A percentile compares a stretch with the other conserved stretches of the same genome.
Evolutionary conservation across 2,797 vertebrate species (phyloP).

Genomic region (Pogonophryne albipinna): DNA sequence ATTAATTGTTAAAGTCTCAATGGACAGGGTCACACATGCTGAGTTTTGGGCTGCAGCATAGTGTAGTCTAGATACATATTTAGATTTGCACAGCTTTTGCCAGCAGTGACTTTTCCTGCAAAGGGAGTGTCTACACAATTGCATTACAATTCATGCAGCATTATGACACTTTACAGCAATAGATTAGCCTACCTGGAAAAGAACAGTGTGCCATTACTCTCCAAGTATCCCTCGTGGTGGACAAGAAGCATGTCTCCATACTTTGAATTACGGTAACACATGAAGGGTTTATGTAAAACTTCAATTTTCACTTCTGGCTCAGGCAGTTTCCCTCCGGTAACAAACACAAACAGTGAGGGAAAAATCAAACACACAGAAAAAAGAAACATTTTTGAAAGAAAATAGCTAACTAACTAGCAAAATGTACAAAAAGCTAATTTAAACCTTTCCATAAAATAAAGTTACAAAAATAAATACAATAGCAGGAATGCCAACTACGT

Average conservation of each 20-base stretch:
- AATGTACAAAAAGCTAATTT: background rate
- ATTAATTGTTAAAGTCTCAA: constrained; percentile 3
- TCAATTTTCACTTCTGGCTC: constrained; percentile 94
- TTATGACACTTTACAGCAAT: background rate
- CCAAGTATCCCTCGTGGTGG: constrained; percentile 93
- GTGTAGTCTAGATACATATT: background rate
- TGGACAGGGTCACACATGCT: background rate
- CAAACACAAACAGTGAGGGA: constrained; percentile 71
- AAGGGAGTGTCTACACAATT: background rate
- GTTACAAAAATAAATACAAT: constrained; percentile 34
- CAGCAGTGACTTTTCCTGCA: constrained; percentile 3
- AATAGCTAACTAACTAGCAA: background rate
- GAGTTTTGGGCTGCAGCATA: background rate
- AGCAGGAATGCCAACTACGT: constrained; percentile 76
- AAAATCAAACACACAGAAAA: constrained; percentile 74
- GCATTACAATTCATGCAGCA: background rate
- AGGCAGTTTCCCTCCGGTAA: constrained; percentile 88
- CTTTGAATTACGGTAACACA: constrained; percentile 92
- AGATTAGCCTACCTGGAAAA: constrained; percentile 91
- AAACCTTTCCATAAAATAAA: background rate
- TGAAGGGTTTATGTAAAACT: constrained; percentile 91
- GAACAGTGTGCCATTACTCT: constrained; percentile 93
- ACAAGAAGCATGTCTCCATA: constrained; percentile 94
- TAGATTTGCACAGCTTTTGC: background rate
- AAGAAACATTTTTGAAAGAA: constrained; percentile 74